These are phyloP conservation scores for Aporophyla nigra DNA, from an alignment of 2,888 invertebrate genomes.

Conservation along the genomic window DNA sequence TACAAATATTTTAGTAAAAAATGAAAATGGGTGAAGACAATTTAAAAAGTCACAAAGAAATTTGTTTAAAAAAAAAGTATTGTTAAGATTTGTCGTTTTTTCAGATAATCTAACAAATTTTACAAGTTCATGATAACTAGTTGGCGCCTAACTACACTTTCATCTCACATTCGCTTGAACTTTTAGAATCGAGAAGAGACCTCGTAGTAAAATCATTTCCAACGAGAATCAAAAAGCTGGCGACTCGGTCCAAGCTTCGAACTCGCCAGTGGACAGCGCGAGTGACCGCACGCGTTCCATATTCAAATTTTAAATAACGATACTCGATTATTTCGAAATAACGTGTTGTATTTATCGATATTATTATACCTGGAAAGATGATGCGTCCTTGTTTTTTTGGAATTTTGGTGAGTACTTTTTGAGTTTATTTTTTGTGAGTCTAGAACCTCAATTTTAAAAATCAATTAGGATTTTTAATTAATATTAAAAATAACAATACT, in stretches of 20 bases:
- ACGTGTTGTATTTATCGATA: slow-evolving; percentile 66
- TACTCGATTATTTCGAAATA: slow-evolving; percentile 48
- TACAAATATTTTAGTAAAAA: not conserved
- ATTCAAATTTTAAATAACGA: slow-evolving; percentile 62
- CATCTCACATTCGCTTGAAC: slow-evolving; percentile 10
- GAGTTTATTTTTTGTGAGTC: slow-evolving; percentile 1
- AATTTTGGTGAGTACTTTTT: slow-evolving; percentile 75
- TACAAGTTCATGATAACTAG: not conserved
- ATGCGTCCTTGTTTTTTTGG: slow-evolving; percentile 72
- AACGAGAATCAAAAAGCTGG: slow-evolving; percentile 80
- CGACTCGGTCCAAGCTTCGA: slow-evolving; percentile 72
- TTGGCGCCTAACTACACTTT: not conserved
- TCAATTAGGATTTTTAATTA: not conserved
- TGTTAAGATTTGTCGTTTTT: not conserved
- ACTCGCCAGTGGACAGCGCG: slow-evolving; percentile 74
- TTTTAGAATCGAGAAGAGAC: slow-evolving; percentile 70
- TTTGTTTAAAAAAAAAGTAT: not conserved
- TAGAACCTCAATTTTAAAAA: not conserved
- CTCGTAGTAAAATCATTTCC: slow-evolving; percentile 68
- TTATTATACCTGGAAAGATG: slow-evolving; percentile 67
- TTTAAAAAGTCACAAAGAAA: too few relatives aligned
- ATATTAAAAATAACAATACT: too few relatives aligned
- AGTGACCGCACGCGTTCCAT: slow-evolving; percentile 71
- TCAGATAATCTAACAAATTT: not conserved
- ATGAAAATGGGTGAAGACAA: not conserved